These are phyloP conservation scores for Nothocercus nigrocapillus DNA, from an alignment of 2,113 vertebrate genomes.

Conservation along the genomic window DNA sequence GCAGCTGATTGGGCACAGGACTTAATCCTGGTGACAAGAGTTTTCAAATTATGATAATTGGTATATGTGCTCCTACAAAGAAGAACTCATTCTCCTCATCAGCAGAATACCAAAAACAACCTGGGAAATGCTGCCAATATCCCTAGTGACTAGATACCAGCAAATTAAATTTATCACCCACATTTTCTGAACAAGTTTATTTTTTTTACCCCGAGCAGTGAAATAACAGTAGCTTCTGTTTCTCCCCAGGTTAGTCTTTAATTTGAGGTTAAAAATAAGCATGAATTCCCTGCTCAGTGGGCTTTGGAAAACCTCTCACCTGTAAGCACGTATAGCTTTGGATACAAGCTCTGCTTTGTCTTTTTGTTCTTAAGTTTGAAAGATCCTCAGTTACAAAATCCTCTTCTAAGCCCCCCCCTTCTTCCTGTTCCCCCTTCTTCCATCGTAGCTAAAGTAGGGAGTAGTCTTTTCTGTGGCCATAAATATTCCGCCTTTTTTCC, in stretches of 20 bases:
- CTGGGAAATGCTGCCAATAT: not conserved
- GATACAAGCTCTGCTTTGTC: not conserved
- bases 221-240: not conserved
- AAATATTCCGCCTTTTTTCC: not conserved
- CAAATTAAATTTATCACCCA: not conserved
- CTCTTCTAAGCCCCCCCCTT: not conserved
- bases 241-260: not conserved
- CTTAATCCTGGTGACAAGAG: not conserved
- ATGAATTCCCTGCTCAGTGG: not conserved
- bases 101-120: not conserved
- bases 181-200: not conserved
- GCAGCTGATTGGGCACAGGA: not conserved
- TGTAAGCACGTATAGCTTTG: not conserved
- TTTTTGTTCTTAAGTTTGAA: not conserved
- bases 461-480: not conserved
- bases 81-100: not conserved
- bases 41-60: not conserved
- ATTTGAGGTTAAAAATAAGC: not conserved
- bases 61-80: not conserved
- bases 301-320: not conserved
- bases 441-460: not conserved
- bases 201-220: not conserved
- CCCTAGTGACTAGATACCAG: not conserved
- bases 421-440: not conserved
- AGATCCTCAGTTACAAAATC: not conserved